Evolutionary conservation across 2,113 vertebrate species (phyloP).

Genomic region (Canis aureus): DNA sequence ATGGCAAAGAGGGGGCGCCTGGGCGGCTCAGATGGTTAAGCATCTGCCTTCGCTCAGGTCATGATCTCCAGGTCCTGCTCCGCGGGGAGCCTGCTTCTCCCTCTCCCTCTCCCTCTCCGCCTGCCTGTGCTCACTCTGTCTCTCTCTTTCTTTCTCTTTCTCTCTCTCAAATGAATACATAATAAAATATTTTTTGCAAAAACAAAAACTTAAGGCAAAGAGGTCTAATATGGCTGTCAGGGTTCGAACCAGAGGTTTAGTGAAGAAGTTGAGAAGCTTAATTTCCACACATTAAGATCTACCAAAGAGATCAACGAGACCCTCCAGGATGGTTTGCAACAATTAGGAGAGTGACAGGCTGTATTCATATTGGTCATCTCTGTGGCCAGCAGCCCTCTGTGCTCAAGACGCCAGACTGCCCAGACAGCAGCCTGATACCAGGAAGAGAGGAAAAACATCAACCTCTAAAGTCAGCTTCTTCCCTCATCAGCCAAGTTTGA

Average conservation of each 20-base stretch:
- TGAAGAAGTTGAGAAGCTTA: neutral
- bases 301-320: slow-evolving; percentile 12
- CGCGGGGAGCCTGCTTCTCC: too few species aligned
- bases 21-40: too few species aligned
- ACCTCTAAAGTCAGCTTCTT: slow-evolving; percentile 45
- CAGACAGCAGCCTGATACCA: neutral
- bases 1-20: neutral
- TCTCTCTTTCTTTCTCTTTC: too few species aligned
- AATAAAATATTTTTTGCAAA: too few species aligned
- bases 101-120: too few species aligned
- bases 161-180: too few species aligned
- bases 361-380: neutral
- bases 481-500: neutral
- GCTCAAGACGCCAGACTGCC: neutral
- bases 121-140: too few species aligned
- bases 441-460: slow-evolving; percentile 4
- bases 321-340: slow-evolving; percentile 6
- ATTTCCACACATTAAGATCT: slow-evolving; percentile 21
- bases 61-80: too few species aligned
- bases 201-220: neutral
- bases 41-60: too few species aligned
- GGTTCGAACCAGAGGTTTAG: neutral
- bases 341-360: neutral
- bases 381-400: neutral
- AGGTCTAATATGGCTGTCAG: neutral